Evolutionary conservation across 1,140 invertebrate species (phyloP), one percentile per base, ranked within the genome.

Genomic region (Contarinia nasturtii): DNA sequence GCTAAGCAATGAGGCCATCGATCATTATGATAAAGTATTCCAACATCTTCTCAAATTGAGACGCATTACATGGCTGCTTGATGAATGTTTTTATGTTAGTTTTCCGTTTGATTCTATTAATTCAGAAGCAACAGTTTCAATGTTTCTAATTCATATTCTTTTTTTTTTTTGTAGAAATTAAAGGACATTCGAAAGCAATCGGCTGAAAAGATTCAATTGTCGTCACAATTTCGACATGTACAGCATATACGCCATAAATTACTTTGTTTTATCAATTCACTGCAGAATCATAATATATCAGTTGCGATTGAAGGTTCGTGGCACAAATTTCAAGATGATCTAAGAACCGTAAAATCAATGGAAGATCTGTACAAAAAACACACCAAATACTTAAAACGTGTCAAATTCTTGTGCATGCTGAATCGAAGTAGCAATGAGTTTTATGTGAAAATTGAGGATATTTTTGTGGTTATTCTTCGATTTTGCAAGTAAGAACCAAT

Each of bases 31-130:
- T 1, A 74, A 74, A 54, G 75, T 86, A 0, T 85, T 86, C 53
- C 75, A 77, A 55, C 82, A 82, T 60, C 57, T 85, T 14, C 52
- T 86, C 7, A 82, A 80, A 63, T 70, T 85, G 44, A 72, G 80
- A 49, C 67, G 80, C n/a, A 74, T 81, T 27, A 73, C 73, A 5
- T 83, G 77, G 76, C 72, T 79, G 14, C 54, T 84, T 7, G 74
- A 80, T 45, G 71, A 78, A 53, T 72, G 76, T 50, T 80, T 78
- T 61, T 58, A 70, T 65, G 72, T 73, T 56, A 56, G 38, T 36
- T 46, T 11, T 21, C n/a, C 20, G 1, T 44, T 49, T 8, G 10
- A 20, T 41, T 18, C 10, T 41, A n/a, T n/a, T n/a, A n/a, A n/a
- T n/a, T n/a, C n/a, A n/a, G n/a, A n/a, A n/a, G n/a, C n/a, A n/a